Conservation (phyloP, 2,113 vertebrate species). For the Sander lucioperca region DNA sequence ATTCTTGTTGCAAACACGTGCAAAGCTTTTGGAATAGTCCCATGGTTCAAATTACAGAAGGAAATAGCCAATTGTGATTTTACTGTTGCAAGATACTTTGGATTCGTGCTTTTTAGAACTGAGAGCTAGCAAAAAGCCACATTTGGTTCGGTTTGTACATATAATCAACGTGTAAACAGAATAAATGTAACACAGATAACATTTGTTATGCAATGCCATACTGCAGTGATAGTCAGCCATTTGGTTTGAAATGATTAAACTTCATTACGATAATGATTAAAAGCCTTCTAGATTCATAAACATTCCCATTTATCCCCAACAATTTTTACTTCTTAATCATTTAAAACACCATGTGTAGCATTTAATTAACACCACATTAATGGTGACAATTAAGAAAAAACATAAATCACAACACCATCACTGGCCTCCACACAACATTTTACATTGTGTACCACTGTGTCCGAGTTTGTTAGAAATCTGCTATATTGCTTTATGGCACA, state of each 20-base stretch:
- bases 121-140: not conserved
- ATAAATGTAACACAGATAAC: not conserved
- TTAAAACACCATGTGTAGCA: not conserved
- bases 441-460: not conserved
- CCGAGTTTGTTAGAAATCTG: not conserved
- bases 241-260: conserved; percentile 7
- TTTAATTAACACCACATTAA: not conserved
- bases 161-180: conserved; percentile 2
- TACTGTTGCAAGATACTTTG: not conserved
- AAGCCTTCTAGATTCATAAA: not conserved
- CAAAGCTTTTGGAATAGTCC: not conserved
- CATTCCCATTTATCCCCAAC: not conserved
- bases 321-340: not conserved
- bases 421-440: not conserved
- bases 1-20: too few species aligned
- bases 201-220: not conserved
- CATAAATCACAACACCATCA: not conserved
- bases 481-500: conserved; percentile 6
- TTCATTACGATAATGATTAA: not conserved
- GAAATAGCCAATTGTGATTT: not conserved
- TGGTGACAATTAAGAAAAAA: not conserved
- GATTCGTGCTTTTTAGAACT: not conserved
- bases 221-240: not conserved
- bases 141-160: conserved; percentile 7
- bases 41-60: too few species aligned